Percentiles rank a stretch among this genome's conserved stretches.
phyloP scores from a whole-genome alignment of 2,797 vertebrate genomes.

The Synaphobranchus kaupii region DNA sequence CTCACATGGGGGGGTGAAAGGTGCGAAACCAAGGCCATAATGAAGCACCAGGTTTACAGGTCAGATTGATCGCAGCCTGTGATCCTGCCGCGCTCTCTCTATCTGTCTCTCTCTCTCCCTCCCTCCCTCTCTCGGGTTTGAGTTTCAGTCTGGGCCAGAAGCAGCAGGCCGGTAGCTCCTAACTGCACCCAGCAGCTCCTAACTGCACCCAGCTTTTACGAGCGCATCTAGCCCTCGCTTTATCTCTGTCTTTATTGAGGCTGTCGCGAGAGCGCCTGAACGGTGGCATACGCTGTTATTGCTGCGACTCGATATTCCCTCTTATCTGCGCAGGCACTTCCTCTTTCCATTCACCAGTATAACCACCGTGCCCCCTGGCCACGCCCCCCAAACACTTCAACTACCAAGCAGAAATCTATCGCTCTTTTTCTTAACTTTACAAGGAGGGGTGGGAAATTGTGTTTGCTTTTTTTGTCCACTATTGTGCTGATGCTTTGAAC shows the following conservation, averaged over 20 bases:
- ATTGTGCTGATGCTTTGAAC: not conserved
- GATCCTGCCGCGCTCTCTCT: constrained; percentile 27
- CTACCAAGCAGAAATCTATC: too few relatives aligned
- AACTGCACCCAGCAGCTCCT: constrained; percentile 5
- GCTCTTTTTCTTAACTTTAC: not conserved
- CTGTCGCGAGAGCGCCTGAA: not conserved
- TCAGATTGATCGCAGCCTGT: constrained; percentile 39
- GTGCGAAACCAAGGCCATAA: not conserved
- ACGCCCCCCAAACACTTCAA: not conserved
- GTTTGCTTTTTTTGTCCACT: too few relatives aligned
- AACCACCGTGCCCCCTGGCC: not conserved
- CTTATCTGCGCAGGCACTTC: constrained; percentile 17
- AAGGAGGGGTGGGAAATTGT: not conserved
- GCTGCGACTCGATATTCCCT: not conserved
- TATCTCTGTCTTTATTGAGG: constrained; percentile 25
- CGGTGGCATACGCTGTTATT: not conserved
- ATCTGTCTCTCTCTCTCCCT: not conserved
- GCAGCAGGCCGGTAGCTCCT: constrained; percentile 10
- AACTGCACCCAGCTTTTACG: constrained; percentile 19
- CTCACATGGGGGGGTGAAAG: not conserved
- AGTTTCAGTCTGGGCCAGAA: constrained; percentile 8
- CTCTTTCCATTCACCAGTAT: not conserved
- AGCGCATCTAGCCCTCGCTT: not conserved
- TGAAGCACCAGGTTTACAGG: constrained; percentile 13
- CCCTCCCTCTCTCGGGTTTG: not conserved